These are phyloP conservation scores for Chrysaora quinquecirrha DNA, from an alignment of 30 jellyfish, hydroid and myxozoan genomes.

Conservation along the genomic window DNA sequence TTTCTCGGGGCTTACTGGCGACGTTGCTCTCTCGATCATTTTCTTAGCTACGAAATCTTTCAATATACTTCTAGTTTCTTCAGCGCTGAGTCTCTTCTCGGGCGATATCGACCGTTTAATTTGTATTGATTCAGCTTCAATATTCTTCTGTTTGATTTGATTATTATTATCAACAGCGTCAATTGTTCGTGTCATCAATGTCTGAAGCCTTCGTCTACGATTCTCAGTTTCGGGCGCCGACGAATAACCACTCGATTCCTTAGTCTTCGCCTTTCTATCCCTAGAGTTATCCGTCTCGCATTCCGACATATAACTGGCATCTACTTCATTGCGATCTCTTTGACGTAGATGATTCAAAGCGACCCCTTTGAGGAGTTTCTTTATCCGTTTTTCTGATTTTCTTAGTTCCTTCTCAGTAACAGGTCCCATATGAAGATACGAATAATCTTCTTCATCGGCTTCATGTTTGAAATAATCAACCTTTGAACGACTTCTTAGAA, in stretches of 20 bases:
- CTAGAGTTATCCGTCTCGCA: conserved; percentile 59
- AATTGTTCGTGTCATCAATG: conserved; percentile 21
- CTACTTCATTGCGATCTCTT: conserved; percentile 10
- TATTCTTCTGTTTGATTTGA: neutral
- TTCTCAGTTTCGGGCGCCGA: conserved; percentile 97
- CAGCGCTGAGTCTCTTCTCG: neutral
- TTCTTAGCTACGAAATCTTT: conserved; percentile 31
- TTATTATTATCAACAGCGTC: conserved; percentile 44
- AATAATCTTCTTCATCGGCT: conserved; percentile 62
- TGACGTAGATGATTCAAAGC: conserved; percentile 50
- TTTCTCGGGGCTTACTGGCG: conserved; percentile 11
- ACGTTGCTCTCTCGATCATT: neutral
- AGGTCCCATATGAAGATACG: conserved; percentile 60
- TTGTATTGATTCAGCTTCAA: conserved; percentile 4
- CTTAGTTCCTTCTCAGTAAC: conserved; percentile 92
- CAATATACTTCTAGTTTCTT: conserved; percentile 9
- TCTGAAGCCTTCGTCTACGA: conserved; percentile 65
- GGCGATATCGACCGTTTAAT: conserved; percentile 49
- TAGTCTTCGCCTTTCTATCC: conserved; percentile 1
- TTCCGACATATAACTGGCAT: conserved; percentile 76
- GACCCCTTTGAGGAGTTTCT: conserved; percentile 80
- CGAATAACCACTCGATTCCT: conserved; percentile 79
- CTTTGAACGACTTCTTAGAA: conserved; percentile 49
- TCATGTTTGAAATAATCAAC: conserved; percentile 62
- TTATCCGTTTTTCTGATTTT: conserved; percentile 81